A percentile compares a stretch with the other conserved stretches of the same genome.
Evolutionary conservation across 2,797 vertebrate genomes (phyloP).

Genomic region (Chaenodraco wilsoni): DNA sequence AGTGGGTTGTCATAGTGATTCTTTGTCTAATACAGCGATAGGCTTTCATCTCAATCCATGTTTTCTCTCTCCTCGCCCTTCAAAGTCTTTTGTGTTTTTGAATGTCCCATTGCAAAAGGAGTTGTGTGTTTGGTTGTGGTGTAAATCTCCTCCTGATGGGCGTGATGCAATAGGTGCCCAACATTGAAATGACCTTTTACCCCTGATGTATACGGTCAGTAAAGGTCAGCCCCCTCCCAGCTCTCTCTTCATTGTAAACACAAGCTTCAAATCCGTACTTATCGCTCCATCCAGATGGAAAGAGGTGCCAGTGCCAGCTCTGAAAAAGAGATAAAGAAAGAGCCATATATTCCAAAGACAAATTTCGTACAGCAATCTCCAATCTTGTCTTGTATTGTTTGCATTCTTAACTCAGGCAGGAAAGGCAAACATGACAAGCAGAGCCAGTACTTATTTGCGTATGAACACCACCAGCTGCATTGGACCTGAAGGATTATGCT

Average conservation of each 20-base stretch:
- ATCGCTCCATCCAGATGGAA: constrained; percentile 61
- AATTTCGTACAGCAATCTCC: constrained; percentile 66
- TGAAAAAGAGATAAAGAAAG: constrained; percentile 49
- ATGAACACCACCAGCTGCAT: constrained; percentile 80
- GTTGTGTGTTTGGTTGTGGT: constrained; percentile 56
- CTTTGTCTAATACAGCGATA: constrained; percentile 50
- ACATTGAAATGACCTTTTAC: constrained; percentile 61
- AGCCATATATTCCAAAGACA: constrained; percentile 72
- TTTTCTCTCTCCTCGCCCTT: constrained; percentile 22
- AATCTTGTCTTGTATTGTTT: constrained; percentile 75
- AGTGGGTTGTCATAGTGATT: constrained; percentile 64
- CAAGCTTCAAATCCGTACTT: constrained; percentile 56
- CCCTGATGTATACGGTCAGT: constrained; percentile 37
- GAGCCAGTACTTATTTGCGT: constrained; percentile 76
- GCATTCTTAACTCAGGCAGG: constrained; percentile 68
- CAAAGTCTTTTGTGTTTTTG: constrained; percentile 64
- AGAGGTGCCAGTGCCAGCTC: constrained; percentile 50
- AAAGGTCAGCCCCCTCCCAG: constrained; percentile 35
- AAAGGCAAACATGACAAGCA: constrained; percentile 76
- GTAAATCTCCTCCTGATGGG: constrained; percentile 66
- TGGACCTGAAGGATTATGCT: constrained; percentile 77
- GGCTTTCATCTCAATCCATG: constrained; percentile 53
- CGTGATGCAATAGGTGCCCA: constrained; percentile 63
- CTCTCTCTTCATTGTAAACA: constrained; percentile 51
- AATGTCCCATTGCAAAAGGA: constrained; percentile 51